These are phyloP conservation scores for Neosilurus hyrtlii DNA, from an alignment of 2,797 vertebrate species.

Conservation along the genomic window DNA sequence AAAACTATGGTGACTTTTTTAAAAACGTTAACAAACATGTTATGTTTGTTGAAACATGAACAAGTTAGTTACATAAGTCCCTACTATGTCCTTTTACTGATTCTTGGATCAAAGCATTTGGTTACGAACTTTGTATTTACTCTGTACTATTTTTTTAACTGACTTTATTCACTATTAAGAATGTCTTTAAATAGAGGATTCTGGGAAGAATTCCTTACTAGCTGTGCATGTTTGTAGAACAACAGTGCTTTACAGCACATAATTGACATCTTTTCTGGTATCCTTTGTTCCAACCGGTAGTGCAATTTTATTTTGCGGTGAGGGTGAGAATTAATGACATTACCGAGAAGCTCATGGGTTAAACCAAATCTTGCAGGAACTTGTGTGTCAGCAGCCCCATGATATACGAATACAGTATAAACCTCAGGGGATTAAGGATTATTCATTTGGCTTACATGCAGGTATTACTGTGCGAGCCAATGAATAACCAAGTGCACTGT, in stretches of 20 bases:
- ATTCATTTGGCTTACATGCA: slow-evolving; percentile 28
- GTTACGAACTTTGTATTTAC: neutral
- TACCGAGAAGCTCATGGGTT: slow-evolving; percentile 3
- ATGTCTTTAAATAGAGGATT: neutral
- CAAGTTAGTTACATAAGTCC: neutral
- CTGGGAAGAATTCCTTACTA: slow-evolving; percentile 5
- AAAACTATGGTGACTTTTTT: neutral
- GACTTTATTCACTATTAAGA: neutral
- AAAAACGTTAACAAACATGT: slow-evolving; percentile 20
- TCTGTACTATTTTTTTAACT: neutral
- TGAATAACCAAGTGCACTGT: neutral
- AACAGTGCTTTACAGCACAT: slow-evolving; percentile 11
- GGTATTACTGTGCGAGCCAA: neutral
- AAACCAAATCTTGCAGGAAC: slow-evolving; percentile 26
- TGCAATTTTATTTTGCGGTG: slow-evolving; percentile 12
- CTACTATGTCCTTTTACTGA: neutral
- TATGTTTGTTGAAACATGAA: too few species aligned
- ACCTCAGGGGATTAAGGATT: slow-evolving; percentile 6
- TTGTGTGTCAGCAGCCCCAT: neutral
- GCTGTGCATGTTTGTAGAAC: slow-evolving; percentile 12
- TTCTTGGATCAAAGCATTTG: neutral
- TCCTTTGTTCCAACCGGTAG: slow-evolving; percentile 19
- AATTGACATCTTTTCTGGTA: slow-evolving; percentile 17
- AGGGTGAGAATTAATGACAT: neutral
- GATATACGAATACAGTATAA: slow-evolving; percentile 4